A percentile compares a stretch with the other conserved stretches of the same genome.
Evolutionary conservation across 2,113 vertebrate genomes (phyloP).

Genomic region (Carettochelys insculpta): DNA sequence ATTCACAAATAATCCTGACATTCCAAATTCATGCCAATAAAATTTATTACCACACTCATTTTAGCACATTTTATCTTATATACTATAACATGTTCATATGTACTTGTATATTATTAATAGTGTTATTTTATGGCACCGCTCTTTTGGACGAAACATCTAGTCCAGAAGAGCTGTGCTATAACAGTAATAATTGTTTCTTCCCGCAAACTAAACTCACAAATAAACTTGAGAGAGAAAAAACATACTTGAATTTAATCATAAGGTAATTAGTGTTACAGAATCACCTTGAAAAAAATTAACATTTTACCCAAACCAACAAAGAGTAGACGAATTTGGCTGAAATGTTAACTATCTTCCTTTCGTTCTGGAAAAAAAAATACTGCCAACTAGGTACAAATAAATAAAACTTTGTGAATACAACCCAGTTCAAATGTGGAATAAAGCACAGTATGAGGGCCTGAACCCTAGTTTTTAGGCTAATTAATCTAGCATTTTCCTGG

Average conservation of each 20-base stretch:
- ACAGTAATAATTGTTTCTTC: conserved; percentile 55
- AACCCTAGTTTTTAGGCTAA: no score
- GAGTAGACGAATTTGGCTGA: conserved; percentile 59
- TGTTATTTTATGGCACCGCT: no score
- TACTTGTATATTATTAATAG: no score
- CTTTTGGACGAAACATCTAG: no score
- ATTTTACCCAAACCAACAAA: conserved; percentile 48
- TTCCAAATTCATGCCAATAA: conserved; percentile 55
- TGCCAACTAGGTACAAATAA: conserved; percentile 32
- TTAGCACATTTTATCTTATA: conserved; percentile 46
- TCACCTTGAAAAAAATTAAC: conserved; percentile 62
- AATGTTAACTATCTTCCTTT: conserved; percentile 60
- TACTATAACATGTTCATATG: neutral
- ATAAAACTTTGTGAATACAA: conserved; percentile 12
- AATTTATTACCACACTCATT: conserved; percentile 51
- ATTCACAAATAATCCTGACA: conserved; percentile 45
- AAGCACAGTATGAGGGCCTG: no score
- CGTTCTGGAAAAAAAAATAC: conserved; percentile 37
- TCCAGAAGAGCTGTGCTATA: conserved; percentile 56
- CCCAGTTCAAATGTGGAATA: neutral
- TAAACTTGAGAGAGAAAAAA: conserved; percentile 62
- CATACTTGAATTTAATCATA: conserved; percentile 54
- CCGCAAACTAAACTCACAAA: conserved; percentile 10
- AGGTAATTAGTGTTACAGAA: conserved; percentile 59
- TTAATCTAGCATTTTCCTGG: neutral